Conservation (phyloP, 2,797 vertebrate genomes). For the Salarias fasciatus region DNA sequence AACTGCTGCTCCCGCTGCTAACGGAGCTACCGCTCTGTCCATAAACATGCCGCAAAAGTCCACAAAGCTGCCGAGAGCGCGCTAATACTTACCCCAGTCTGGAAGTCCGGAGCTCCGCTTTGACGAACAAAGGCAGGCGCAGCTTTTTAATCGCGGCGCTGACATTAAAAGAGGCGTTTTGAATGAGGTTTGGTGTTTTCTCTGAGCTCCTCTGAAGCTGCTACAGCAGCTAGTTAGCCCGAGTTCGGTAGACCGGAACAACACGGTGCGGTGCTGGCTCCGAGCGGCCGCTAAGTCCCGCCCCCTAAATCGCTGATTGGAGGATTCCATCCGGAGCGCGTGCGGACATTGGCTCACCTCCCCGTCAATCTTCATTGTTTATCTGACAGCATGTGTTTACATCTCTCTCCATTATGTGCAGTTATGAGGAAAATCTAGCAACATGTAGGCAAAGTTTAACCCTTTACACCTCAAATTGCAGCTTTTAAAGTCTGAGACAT, state of each 20-base stretch:
- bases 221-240: slow-evolving; percentile 64
- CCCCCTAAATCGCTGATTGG: slow-evolving; percentile 66
- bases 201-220: slow-evolving; percentile 66
- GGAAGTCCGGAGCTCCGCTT: slow-evolving; percentile 30
- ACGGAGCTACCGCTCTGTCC: slow-evolving; percentile 53
- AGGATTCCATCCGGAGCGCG: background rate
- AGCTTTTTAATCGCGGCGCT: slow-evolving; percentile 16
- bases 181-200: slow-evolving; percentile 33
- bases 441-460: no score
- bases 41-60: slow-evolving; percentile 56
- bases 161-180: slow-evolving; percentile 29
- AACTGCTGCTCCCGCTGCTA: slow-evolving; percentile 65
- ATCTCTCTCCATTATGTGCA: no score
- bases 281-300: slow-evolving; percentile 38
- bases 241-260: slow-evolving; percentile 69
- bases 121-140: slow-evolving; percentile 1
- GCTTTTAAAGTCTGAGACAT: no score
- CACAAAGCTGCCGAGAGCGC: slow-evolving; percentile 40
- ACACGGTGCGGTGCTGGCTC: slow-evolving; percentile 52
- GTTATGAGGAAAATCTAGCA: no score
- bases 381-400: slow-evolving; percentile 44
- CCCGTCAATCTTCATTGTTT: slow-evolving; percentile 39
- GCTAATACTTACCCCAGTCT: slow-evolving; percentile 64
- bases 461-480: no score
- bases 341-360: slow-evolving; percentile 22